phyloP scores from a whole-genome alignment of 2,797 vertebrate species.

The Enteromius argenteus region DNA sequence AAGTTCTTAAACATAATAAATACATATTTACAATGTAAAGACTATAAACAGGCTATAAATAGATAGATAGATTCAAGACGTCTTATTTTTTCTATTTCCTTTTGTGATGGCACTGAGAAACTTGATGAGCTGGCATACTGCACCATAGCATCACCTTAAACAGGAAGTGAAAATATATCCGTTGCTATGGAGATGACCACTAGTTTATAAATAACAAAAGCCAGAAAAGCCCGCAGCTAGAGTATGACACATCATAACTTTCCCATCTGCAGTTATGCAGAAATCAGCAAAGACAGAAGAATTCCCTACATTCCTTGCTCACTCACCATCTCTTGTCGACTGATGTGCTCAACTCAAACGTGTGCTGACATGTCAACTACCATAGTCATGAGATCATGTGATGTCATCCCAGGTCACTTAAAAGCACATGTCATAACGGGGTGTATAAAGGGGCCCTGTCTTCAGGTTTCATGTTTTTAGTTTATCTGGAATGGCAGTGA shows the following conservation, averaged over 20 bases:
- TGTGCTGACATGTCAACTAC: slow-evolving; percentile 72
- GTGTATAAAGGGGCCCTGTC: slow-evolving; percentile 19
- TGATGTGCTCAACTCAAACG: slow-evolving; percentile 73
- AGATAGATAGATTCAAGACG: not conserved
- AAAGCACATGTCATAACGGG: slow-evolving; percentile 37
- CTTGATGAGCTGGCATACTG: slow-evolving; percentile 63
- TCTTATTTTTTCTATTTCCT: slow-evolving; percentile 11
- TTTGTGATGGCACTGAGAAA: slow-evolving; percentile 37
- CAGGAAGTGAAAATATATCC: slow-evolving; percentile 68
- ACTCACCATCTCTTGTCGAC: slow-evolving; percentile 1
- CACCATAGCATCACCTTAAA: slow-evolving; percentile 46
- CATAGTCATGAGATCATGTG: slow-evolving; percentile 83
- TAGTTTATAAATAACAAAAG: slow-evolving; percentile 59
- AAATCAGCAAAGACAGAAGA: slow-evolving; percentile 24
- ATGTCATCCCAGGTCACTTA: slow-evolving; percentile 76
- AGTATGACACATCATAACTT: slow-evolving; percentile 36
- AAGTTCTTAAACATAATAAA: too few species aligned
- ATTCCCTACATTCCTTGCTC: slow-evolving; percentile 8
- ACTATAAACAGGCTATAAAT: too few species aligned
- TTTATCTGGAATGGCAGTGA: not conserved
- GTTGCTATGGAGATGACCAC: slow-evolving; percentile 60
- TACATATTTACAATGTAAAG: too few species aligned
- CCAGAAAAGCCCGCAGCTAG: slow-evolving; percentile 15
- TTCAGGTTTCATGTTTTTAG: slow-evolving; percentile 1
- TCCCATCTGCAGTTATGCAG: not conserved